phyloP scores from a whole-genome alignment of 2,888 invertebrate species.

The Charanyca ferruginea region DNA sequence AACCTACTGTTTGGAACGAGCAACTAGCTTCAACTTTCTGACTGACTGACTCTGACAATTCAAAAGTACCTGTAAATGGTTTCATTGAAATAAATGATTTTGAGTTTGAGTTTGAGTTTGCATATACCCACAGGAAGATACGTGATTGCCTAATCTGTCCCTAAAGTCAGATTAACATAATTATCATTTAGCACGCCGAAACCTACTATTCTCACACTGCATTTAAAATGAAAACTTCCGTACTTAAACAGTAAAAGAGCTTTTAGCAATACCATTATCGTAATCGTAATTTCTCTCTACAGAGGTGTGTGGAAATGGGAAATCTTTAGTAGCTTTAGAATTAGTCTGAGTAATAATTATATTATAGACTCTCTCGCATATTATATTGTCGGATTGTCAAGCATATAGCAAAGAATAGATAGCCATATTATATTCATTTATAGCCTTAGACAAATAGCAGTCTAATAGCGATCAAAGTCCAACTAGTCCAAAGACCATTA shows the following conservation, averaged over 20 bases:
- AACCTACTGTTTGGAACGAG: too few species aligned
- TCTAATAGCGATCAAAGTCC: too few species aligned
- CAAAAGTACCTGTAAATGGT: too few species aligned
- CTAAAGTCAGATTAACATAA: not conserved
- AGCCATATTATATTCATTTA: too few species aligned
- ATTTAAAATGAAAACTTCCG: constrained; percentile 23
- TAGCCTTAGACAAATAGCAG: too few species aligned
- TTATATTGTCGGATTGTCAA: not conserved
- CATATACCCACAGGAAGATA: not conserved
- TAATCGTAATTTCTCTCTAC: constrained; percentile 6
- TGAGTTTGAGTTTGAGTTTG: too few species aligned
- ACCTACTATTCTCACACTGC: constrained; percentile 12
- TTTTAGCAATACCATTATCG: constrained; percentile 22
- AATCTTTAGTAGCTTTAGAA: constrained; percentile 7
- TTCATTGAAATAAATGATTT: too few species aligned
- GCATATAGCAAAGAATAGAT: too few species aligned
- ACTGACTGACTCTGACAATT: too few species aligned
- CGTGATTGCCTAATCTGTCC: not conserved
- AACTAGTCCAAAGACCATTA: too few species aligned
- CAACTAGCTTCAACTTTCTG: too few species aligned
- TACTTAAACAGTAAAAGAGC: constrained; percentile 19
- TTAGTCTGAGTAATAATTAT: not conserved
- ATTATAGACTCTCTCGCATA: not conserved
- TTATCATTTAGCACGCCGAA: not conserved
- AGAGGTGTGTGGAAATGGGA: constrained; percentile 10